phyloP scores from a whole-genome alignment of 92 coral and sea anemone genomes.

The Montipora capitata region DNA sequence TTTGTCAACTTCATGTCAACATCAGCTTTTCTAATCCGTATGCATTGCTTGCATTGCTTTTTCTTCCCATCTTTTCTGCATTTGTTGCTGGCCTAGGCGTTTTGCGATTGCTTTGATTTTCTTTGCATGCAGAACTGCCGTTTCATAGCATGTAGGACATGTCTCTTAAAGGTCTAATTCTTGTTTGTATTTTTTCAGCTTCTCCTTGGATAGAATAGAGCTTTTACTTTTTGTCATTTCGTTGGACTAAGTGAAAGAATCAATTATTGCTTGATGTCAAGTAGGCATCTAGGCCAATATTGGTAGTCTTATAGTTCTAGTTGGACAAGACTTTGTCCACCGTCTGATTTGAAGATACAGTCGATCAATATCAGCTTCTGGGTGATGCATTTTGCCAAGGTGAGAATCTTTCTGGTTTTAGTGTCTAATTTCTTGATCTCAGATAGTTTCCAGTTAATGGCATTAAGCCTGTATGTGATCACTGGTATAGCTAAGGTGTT shows the following conservation, averaged over 20 bases:
- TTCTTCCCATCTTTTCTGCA: conserved; percentile 13
- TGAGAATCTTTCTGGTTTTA: conserved; percentile 46
- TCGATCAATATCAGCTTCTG: conserved; percentile 47
- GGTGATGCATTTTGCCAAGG: conserved; percentile 57
- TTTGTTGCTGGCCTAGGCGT: neutral
- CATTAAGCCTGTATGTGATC: conserved; percentile 41
- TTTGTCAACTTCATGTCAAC: conserved; percentile 1
- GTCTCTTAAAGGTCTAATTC: conserved; percentile 6
- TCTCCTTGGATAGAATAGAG: conserved; percentile 44
- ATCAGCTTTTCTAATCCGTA: conserved; percentile 37
- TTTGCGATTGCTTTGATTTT: neutral
- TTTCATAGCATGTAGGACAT: neutral
- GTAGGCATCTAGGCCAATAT: conserved; percentile 22
- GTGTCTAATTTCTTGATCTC: conserved; percentile 44
- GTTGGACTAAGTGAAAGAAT: conserved; percentile 16
- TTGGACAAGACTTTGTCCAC: conserved; percentile 46
- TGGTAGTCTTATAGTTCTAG: conserved; percentile 27
- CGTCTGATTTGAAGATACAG: conserved; percentile 34
- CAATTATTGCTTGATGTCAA: conserved; percentile 1
- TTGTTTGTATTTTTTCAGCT: conserved; percentile 1
- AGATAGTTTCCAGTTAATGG: conserved; percentile 52
- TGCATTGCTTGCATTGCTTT: conserved; percentile 10
- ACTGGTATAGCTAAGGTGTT: conserved; percentile 52
- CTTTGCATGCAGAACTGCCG: conserved; percentile 5
- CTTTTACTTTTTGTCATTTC: conserved; percentile 25